phyloP scores from a whole-genome alignment of 2,797 vertebrate species.

The Hybognathus amarus region DNA sequence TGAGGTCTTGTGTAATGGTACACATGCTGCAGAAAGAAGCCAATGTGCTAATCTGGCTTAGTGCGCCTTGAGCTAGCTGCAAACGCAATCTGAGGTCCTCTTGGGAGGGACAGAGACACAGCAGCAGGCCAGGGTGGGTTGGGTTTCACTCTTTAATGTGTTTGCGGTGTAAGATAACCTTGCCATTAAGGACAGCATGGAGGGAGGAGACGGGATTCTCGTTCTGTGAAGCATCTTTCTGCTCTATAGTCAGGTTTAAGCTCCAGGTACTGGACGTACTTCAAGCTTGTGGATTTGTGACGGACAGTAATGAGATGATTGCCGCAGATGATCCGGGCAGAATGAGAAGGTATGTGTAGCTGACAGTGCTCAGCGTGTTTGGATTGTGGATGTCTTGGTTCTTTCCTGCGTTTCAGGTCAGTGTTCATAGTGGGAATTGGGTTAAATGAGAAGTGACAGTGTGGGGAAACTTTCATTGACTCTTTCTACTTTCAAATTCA shows the following conservation, averaged over 20 bases:
- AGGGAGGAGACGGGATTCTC: constrained; percentile 23
- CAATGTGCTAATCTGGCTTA: constrained; percentile 55
- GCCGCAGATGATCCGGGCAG: constrained; percentile 29
- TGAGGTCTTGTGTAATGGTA: background rate
- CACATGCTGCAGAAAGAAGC: constrained; percentile 43
- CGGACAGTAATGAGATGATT: constrained; percentile 21
- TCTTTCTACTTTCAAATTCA: background rate
- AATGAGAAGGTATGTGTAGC: constrained; percentile 58
- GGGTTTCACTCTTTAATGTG: constrained; percentile 74
- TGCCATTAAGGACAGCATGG: constrained; percentile 59
- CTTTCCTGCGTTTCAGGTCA: background rate
- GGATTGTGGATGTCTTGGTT: background rate
- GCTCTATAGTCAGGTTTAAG: background rate
- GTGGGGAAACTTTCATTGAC: background rate
- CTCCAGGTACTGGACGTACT: background rate
- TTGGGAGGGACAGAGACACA: constrained; percentile 56
- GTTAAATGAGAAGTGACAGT: background rate
- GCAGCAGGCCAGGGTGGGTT: constrained; percentile 70
- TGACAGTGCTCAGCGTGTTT: background rate
- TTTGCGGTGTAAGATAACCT: constrained; percentile 63
- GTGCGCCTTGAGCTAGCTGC: constrained; percentile 59
- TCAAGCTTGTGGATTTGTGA: background rate
- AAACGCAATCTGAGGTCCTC: constrained; percentile 69
- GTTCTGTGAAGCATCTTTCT: constrained; percentile 14
- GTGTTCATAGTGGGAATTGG: background rate